Percentiles rank a stretch among this genome's conserved stretches.
Evolutionary conservation across 2,888 invertebrate genomes (phyloP).

Genomic region (Encarsia formosa): DNA sequence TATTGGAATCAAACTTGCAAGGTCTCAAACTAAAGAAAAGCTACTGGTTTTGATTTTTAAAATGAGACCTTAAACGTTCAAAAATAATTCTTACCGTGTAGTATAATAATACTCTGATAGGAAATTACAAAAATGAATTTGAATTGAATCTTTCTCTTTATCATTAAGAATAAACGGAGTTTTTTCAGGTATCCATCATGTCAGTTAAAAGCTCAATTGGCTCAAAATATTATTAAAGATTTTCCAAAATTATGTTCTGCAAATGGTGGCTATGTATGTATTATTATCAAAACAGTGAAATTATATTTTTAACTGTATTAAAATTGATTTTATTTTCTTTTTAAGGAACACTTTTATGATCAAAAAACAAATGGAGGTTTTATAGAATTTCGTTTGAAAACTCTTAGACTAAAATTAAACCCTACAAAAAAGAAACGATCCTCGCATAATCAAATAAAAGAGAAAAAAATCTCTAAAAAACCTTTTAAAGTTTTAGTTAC

Average conservation of each 20-base stretch:
- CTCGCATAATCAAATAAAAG: slow-evolving; percentile 5
- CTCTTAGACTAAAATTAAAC: slow-evolving; percentile 18
- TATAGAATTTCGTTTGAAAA: slow-evolving; percentile 23
- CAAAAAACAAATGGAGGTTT: slow-evolving; percentile 24
- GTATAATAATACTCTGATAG: too few relatives aligned
- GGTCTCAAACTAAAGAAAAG: too few relatives aligned
- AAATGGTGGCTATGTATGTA: slow-evolving; percentile 24
- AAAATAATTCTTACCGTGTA: too few relatives aligned
- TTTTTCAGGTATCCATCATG: slow-evolving; percentile 21
- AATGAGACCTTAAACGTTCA: too few relatives aligned
- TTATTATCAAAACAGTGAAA: background rate
- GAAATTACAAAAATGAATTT: too few relatives aligned
- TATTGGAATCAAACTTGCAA: too few relatives aligned
- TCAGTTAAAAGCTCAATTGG: slow-evolving; percentile 23
- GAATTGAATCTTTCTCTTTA: too few relatives aligned
- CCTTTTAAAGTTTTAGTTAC: slow-evolving; percentile 8
- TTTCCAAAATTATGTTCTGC: slow-evolving; percentile 25
- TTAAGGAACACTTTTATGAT: slow-evolving; percentile 25
- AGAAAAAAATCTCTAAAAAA: slow-evolving; percentile 11
- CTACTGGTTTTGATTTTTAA: too few relatives aligned
- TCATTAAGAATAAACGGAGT: background rate
- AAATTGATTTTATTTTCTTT: background rate
- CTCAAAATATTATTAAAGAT: slow-evolving; percentile 20
- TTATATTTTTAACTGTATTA: background rate
- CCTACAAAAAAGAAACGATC: slow-evolving; percentile 19